Evolutionary conservation across 2,888 invertebrate genomes (phyloP).

Genomic region (Vanessa cardui): DNA sequence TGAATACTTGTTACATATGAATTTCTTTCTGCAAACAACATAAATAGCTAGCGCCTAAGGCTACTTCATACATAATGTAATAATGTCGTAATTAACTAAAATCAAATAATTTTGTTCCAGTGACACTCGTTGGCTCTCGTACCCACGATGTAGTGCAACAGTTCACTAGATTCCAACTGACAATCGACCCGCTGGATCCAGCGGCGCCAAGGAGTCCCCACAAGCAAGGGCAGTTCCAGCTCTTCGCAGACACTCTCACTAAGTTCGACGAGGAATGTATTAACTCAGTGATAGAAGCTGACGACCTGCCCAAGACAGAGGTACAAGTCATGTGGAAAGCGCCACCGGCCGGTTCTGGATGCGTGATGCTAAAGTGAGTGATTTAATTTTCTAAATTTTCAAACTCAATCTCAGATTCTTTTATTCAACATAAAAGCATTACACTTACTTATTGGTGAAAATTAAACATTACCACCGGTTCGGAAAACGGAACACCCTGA

Average conservation of each 20-base stretch:
- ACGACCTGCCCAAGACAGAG: conserved; percentile 90
- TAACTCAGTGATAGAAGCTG: conserved; percentile 91
- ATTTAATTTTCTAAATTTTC: no score
- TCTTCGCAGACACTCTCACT: conserved; percentile 82
- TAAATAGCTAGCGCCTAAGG: no score
- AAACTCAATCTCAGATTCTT: no score
- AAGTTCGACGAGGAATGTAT: conserved; percentile 92
- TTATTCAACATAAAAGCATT: no score
- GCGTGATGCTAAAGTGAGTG: conserved; percentile 90
- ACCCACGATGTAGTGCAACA: conserved; percentile 86
- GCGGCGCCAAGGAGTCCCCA: conserved; percentile 58
- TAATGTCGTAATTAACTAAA: neutral
- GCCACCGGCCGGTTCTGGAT: conserved; percentile 92
- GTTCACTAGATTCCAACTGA: conserved; percentile 91
- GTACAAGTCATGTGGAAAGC: conserved; percentile 96
- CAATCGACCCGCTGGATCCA: conserved; percentile 85
- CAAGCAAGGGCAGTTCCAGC: conserved; percentile 76
- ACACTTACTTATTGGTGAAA: no score
- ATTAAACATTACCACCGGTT: no score
- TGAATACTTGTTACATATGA: no score
- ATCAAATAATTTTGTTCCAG: conserved; percentile 60
- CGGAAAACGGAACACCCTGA: no score
- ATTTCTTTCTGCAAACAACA: no score
- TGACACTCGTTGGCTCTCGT: conserved; percentile 86
- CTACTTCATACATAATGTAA: no score